Evolutionary conservation across 2,888 invertebrate genomes (phyloP).

Genomic region (Tipula vernalis): DNA sequence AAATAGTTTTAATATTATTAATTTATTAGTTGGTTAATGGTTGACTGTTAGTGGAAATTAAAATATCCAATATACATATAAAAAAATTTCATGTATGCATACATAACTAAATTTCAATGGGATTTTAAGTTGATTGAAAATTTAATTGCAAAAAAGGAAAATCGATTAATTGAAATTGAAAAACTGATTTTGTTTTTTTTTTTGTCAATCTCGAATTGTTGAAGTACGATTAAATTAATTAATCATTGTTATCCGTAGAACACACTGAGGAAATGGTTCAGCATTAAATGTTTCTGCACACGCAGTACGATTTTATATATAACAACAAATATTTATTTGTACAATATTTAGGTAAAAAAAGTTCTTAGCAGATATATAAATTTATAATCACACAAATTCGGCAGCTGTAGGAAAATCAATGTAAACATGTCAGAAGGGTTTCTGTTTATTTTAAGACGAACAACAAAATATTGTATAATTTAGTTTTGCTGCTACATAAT

Average conservation of each 20-base stretch:
- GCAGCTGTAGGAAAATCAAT: background rate
- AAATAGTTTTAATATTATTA: background rate
- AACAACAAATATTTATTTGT: no score
- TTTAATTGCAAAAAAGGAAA: background rate
- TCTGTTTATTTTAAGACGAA: no score
- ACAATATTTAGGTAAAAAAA: no score
- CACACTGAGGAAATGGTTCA: no score
- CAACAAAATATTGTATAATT: no score
- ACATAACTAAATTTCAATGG: background rate
- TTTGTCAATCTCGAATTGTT: no score
- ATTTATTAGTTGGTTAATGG: background rate
- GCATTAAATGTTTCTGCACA: no score
- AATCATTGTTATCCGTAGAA: no score
- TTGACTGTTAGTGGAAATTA: background rate
- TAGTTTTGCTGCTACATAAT: background rate
- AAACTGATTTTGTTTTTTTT: no score
- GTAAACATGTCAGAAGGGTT: background rate
- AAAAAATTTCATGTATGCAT: background rate
- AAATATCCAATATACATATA: background rate
- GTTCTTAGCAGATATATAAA: background rate
- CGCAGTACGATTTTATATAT: no score
- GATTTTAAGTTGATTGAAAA: background rate
- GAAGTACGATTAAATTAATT: no score
- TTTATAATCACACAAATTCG: background rate
- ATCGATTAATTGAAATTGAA: no score